phyloP scores from a whole-genome alignment of 2,797 vertebrate genomes.

The Pangasius djambal region DNA sequence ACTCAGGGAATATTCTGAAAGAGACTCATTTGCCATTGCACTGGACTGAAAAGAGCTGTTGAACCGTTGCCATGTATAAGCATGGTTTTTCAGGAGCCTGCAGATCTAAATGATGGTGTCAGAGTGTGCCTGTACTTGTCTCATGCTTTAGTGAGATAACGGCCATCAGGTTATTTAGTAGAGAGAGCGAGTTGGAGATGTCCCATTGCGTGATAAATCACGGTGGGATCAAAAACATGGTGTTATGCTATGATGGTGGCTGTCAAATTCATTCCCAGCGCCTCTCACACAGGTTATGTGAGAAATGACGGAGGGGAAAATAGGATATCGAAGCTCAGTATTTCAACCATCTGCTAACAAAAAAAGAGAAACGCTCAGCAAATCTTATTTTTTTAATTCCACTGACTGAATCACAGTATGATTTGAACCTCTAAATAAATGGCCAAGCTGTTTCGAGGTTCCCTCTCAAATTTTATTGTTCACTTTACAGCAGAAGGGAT shows the following conservation, averaged over 20 bases:
- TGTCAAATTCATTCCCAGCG: neutral
- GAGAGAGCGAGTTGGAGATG: constrained; percentile 24
- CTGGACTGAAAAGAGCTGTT: constrained; percentile 29
- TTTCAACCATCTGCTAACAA: neutral
- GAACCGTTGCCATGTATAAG: constrained; percentile 33
- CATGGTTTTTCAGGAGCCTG: neutral
- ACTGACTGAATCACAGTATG: neutral
- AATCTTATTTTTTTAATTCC: neutral
- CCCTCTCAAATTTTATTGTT: constrained; percentile 2
- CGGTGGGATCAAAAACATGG: neutral
- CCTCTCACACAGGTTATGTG: neutral
- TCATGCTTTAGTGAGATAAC: constrained; percentile 55
- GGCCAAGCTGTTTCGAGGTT: neutral
- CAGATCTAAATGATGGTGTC: constrained; percentile 46
- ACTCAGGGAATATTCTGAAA: neutral
- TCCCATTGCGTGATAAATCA: neutral
- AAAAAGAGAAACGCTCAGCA: neutral
- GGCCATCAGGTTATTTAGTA: constrained; percentile 64
- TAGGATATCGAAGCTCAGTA: neutral
- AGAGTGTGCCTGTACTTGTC: constrained; percentile 53
- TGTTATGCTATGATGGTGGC: neutral
- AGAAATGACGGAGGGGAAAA: neutral
- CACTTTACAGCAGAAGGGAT: neutral
- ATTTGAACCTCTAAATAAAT: neutral
- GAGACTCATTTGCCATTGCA: constrained; percentile 8